phyloP scores from a whole-genome alignment of 2,888 invertebrate species.

The Candidula unifasciata region DNA sequence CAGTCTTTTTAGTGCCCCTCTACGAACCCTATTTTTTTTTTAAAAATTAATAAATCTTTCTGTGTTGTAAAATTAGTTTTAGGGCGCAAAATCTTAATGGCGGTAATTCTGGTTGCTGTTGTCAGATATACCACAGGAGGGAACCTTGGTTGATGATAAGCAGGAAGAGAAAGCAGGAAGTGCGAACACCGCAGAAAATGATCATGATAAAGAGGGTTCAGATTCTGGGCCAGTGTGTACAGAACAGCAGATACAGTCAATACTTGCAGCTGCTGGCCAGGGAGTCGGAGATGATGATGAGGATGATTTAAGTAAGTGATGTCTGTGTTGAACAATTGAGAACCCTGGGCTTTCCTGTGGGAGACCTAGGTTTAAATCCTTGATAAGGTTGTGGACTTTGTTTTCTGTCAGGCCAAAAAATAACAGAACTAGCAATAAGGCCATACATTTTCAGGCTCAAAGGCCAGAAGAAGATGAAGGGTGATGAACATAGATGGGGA shows the following conservation, averaged over 20 bases:
- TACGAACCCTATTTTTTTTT: too few relatives aligned
- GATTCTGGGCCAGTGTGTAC: conserved; percentile 35
- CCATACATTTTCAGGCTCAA: too few relatives aligned
- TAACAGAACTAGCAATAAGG: too few relatives aligned
- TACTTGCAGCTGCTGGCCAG: conserved; percentile 49
- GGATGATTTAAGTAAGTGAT: conserved; percentile 38
- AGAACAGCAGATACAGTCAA: conserved; percentile 48
- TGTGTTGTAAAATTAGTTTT: too few relatives aligned
- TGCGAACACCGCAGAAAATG: conserved; percentile 15
- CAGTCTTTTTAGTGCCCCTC: too few relatives aligned
- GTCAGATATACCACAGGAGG: conserved; percentile 44
- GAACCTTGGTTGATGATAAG: conserved; percentile 31
- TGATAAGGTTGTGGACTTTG: too few relatives aligned
- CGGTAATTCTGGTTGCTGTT: background rate
- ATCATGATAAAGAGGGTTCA: conserved; percentile 9
- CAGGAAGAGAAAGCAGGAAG: conserved; percentile 4
- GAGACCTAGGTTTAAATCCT: too few relatives aligned
- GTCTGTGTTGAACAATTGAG: too few relatives aligned
- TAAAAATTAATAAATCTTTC: background rate
- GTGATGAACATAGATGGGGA: too few relatives aligned
- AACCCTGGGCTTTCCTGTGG: too few relatives aligned
- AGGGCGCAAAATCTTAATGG: background rate
- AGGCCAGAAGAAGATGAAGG: too few relatives aligned
- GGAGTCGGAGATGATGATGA: conserved; percentile 44
- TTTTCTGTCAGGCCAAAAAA: too few relatives aligned